phyloP scores from a whole-genome alignment of 2,113 vertebrate species.

The Stegastes partitus region DNA sequence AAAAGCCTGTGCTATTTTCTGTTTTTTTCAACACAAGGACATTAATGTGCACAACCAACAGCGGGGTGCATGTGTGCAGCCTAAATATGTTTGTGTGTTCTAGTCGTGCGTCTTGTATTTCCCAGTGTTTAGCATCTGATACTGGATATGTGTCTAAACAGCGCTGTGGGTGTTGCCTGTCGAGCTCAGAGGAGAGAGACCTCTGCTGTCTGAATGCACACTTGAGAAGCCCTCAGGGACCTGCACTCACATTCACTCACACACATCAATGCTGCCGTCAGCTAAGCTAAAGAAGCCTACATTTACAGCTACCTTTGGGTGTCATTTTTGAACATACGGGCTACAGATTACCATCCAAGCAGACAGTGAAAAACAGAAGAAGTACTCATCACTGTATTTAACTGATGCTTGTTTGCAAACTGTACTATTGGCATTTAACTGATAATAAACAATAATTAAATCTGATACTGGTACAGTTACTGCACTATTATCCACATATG shows the following conservation, averaged over 20 bases:
- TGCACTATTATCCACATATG: no score
- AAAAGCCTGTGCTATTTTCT: no score
- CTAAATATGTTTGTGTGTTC: not conserved
- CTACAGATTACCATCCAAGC: no score
- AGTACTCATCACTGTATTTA: no score
- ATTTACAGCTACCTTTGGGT: not conserved
- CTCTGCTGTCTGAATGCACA: slow-evolving; percentile 52
- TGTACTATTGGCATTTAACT: no score
- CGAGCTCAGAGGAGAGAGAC: slow-evolving; percentile 40
- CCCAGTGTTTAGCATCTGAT: not conserved
- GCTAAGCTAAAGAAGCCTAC: no score
- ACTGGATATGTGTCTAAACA: not conserved
- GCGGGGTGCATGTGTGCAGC: not conserved
- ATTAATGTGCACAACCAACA: not conserved
- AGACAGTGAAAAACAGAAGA: no score
- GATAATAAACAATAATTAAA: no score
- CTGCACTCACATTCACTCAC: not conserved
- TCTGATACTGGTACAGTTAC: no score
- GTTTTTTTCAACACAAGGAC: not conserved
- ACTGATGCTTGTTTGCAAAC: no score
- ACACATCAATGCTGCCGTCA: not conserved
- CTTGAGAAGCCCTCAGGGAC: not conserved
- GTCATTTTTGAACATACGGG: not conserved
- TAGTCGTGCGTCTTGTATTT: not conserved
- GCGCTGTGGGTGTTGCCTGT: not conserved